Evolutionary conservation across 2,113 vertebrate genomes (phyloP), one percentile per base, ranked within the genome.

Genomic region (Tetraodon nigroviridis): DNA sequence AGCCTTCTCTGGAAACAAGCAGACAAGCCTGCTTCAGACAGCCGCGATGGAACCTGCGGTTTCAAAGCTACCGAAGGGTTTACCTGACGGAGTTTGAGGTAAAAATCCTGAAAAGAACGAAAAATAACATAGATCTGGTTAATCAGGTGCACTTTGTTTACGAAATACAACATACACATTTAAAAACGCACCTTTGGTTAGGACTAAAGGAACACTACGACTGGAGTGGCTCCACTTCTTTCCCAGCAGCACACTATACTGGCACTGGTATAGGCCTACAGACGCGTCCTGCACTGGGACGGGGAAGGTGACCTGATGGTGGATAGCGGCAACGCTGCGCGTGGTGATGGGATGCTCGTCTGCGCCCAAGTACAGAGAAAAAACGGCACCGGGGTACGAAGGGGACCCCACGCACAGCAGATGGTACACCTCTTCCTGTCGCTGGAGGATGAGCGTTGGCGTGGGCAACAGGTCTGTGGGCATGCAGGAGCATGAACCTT

Each of bases 351-450:
- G 76, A 17, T 10, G 14, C 19, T 52, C 7, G 0, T 32, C 44
- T 24, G 82, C 85, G 52, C n/a, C 70, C 15, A 61, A 53, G 58
- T 82, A 86, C 46, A 91, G 83, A 20, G 55, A 81, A 75, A 90
- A 92, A 37, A 59, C 7, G 18, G 84, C 86, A 1, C 83, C 81
- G 0, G 87, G 90, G 67, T 89, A 90, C 1, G 86, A 69, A 16
- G 88, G 58, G 2, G 87, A 89, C 1, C 89, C 90, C 0, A 37
- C 63, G 62, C 90, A 92, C 53, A 75, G 42, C 66, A 92, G 42
- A 40, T 68, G 68, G 73, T 77, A 78, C 54, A 79, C 75, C 0
- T 69, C 75, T 6, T 61, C 58, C 24, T 73, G 64, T 61, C 83
- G 79, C 49, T 82, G 68, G 20, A 89, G 69, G 6, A 49, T 27